Evolutionary conservation across 2,888 invertebrate species (phyloP).

Genomic region (Hanleya hanleyi): DNA sequence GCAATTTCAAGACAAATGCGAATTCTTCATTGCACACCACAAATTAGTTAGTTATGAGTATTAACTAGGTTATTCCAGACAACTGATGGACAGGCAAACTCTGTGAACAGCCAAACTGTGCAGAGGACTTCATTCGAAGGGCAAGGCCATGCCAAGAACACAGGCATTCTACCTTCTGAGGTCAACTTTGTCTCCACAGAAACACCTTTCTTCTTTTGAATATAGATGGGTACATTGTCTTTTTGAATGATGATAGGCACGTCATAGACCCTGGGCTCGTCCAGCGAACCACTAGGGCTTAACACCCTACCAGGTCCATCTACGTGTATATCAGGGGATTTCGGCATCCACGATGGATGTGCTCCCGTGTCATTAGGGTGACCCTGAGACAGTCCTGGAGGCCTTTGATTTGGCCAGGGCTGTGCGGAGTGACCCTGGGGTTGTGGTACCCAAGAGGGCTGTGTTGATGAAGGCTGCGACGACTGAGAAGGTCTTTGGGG

Average conservation of each 20-base stretch:
- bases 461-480: not conserved
- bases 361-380: too few relatives aligned
- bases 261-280: slow-evolving; percentile 1
- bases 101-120: too few relatives aligned
- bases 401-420: not conserved
- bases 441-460: not conserved
- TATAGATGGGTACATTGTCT: slow-evolving; percentile 3
- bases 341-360: slow-evolving; percentile 2
- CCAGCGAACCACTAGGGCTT: not conserved
- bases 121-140: too few relatives aligned
- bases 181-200: not conserved
- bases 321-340: not conserved
- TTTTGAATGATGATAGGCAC: slow-evolving; percentile 5
- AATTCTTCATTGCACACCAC: too few relatives aligned
- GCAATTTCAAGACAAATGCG: too few relatives aligned
- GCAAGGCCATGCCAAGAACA: too few relatives aligned
- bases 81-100: too few relatives aligned
- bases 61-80: too few relatives aligned
- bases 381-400: not conserved
- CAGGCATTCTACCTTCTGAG: not conserved
- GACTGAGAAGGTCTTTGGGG: not conserved
- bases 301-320: not conserved
- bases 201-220: not conserved
- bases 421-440: not conserved
- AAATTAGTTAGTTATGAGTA: too few relatives aligned